Evolutionary conservation across 2,113 vertebrate genomes (phyloP).

Genomic region (Rutilus rutilus): DNA sequence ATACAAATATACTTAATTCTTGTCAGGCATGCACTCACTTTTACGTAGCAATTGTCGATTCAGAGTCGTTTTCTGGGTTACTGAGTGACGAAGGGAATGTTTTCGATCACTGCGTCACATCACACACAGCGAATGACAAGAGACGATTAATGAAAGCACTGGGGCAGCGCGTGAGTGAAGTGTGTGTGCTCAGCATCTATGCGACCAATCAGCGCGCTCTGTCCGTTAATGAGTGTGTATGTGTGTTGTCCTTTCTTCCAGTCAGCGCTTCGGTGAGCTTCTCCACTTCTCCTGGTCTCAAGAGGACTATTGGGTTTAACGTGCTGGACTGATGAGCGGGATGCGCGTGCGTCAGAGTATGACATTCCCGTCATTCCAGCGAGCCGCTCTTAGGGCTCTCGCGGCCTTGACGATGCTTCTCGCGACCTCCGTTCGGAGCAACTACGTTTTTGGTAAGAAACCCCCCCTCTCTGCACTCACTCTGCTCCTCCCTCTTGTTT

Average conservation of each 20-base stretch:
- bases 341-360: constrained; percentile 64
- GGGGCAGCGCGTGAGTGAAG: constrained; percentile 61
- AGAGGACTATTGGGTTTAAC: constrained; percentile 50
- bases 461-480: constrained; percentile 32
- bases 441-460: constrained; percentile 70
- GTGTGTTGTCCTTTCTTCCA: constrained; percentile 59
- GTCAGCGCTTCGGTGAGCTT: constrained; percentile 67
- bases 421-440: constrained; percentile 70
- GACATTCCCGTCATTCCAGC: constrained; percentile 72
- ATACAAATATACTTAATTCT: neutral
- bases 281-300: constrained; percentile 67
- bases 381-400: constrained; percentile 70
- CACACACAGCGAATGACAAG: constrained; percentile 60
- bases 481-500: constrained; percentile 47
- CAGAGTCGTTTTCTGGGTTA: neutral
- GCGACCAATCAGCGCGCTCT: constrained; percentile 52
- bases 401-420: constrained; percentile 60
- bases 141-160: constrained; percentile 71
- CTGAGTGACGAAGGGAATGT: neutral
- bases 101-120: constrained; percentile 52
- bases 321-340: constrained; percentile 60
- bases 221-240: constrained; percentile 59
- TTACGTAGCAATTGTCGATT: neutral
- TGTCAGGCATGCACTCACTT: neutral
- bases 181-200: constrained; percentile 58